Evolutionary conservation across 2,113 vertebrate species (phyloP).

Genomic region (Phainopepla nitens): DNA sequence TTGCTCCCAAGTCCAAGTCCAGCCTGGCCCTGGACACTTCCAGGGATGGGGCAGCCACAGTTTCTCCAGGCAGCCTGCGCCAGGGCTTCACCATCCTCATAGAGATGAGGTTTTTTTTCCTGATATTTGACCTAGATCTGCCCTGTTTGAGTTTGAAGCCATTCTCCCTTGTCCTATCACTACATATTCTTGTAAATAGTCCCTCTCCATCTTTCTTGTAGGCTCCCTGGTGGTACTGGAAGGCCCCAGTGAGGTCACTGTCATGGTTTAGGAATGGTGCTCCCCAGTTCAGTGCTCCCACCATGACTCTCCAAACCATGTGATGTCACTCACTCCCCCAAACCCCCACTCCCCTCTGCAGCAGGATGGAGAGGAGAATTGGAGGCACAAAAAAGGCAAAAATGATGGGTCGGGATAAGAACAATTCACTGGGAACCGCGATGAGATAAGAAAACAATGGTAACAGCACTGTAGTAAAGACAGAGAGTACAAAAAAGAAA

Average conservation of each 20-base stretch:
- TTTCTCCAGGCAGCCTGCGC: background rate
- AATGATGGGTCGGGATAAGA: background rate
- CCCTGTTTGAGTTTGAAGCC: background rate
- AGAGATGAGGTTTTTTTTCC: background rate
- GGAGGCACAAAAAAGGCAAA: background rate
- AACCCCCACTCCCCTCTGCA: background rate
- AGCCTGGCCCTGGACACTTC: background rate
- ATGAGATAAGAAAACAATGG: background rate
- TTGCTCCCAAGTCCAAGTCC: background rate
- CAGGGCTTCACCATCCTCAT: background rate
- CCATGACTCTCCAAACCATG: background rate
- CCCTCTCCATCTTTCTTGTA: background rate
- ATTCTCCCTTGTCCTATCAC: background rate
- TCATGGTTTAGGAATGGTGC: background rate
- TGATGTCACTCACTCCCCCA: background rate
- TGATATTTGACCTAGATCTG: background rate
- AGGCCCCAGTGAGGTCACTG: accelerated
- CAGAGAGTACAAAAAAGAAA: background rate
- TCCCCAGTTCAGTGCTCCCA: background rate
- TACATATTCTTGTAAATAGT: background rate
- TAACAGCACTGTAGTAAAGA: background rate
- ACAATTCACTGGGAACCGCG: background rate
- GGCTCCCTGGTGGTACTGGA: background rate
- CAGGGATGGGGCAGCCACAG: background rate
- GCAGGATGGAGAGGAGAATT: background rate